Conservation (phyloP, 2,113 vertebrate genomes). For the Alouatta palliata region DNA sequence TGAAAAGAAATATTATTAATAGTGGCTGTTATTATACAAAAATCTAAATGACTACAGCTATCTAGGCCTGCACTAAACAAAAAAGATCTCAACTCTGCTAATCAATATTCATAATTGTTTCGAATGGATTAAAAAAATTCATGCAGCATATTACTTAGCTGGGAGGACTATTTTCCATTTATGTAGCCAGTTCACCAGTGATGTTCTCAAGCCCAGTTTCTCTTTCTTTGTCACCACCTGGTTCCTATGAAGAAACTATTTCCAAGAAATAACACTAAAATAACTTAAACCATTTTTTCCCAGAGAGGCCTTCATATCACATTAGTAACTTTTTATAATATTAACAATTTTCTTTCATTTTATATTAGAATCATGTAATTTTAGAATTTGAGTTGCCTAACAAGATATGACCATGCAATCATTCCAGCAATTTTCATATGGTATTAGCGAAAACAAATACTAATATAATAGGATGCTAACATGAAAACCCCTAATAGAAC, state of each 20-base stretch:
- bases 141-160: not conserved
- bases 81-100: not conserved
- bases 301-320: constrained; percentile 43
- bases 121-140: not conserved
- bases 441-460: constrained; percentile 78
- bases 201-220: not conserved
- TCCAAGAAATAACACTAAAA: constrained; percentile 58
- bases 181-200: not conserved
- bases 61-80: not conserved
- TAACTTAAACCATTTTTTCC: not conserved
- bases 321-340: constrained; percentile 67
- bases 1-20: not conserved
- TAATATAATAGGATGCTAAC: constrained; percentile 68
- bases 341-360: constrained; percentile 71
- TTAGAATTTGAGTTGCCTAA: constrained; percentile 73
- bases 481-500: constrained; percentile 67
- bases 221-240: constrained; percentile 49
- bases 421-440: constrained; percentile 77
- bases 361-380: constrained; percentile 74
- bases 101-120: constrained; percentile 4
- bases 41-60: not conserved
- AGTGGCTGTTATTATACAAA: not conserved
- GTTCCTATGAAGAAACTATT: constrained; percentile 57
- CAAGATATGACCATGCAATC: constrained; percentile 75
- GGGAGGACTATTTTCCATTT: not conserved